Base-by-base conservation (phyloP, 2,888 invertebrate species). In the Drosophila kuntzei region DNA sequence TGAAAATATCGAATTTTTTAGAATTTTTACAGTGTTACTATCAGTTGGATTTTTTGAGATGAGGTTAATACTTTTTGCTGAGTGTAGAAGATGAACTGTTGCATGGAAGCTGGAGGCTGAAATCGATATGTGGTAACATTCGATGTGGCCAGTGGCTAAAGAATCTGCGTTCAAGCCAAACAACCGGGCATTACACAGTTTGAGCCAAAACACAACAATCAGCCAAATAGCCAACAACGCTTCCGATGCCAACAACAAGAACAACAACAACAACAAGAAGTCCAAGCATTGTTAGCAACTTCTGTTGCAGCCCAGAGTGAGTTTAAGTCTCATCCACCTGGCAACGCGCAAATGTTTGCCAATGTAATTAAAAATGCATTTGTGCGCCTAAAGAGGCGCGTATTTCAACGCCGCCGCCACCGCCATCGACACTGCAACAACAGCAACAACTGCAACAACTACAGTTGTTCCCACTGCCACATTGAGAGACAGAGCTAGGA, bases 341-440 rank as follows among this genome's bases (percentile, higher is more conserved):
- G 67, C 64, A 78, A 78, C 70, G 76, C 85, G 79, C 67, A 71
- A 83, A 79, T 77, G 83, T 80, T 74, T 59, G 79, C 87, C 81
- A 77, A 89, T 89, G 89, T 89, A 85, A 85, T 85, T 85, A 85
- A 85, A 85, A 85, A 84, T 72, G 69, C 84, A 85, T 85, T 85
- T 89, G 85, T 57, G 55, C 46, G 61, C 61, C 66, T 87, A 80
- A 87, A 70, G 81, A 76, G 73, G 71, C 79, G 76, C 85, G 71
- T 84, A 70, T 77, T 64, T 57, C 57, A 34, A 34, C 47, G 47
- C 63, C 49, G 63, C 20, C 46, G 41, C 11, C 39, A 39, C 25
- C 51, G 16, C 22, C 49, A 36, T 22, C 36, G 43, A 32, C 14
- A 47, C 16, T 0, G 55, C 46, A 20, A 46, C 20, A 27, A 27